Base-by-base conservation (phyloP, 92 coral and sea anemone species). In the Paragorgia papillata region DNA sequence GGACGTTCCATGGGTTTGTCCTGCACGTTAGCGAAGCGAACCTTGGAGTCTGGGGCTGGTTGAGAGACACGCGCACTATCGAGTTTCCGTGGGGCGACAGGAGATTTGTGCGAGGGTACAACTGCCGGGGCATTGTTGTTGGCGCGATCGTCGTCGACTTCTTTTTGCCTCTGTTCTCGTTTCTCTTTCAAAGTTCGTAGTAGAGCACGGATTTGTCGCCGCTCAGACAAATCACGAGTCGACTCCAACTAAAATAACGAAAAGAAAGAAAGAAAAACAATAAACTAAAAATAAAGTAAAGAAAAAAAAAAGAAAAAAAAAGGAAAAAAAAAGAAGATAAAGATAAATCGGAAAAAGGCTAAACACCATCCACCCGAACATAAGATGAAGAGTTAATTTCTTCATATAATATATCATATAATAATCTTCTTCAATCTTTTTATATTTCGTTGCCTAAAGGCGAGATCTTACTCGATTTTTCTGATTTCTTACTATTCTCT, bases 201-300 rank as follows among this genome's bases (percentile, higher is more conserved):
- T 28, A 91, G 91, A 37, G 89, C 93, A 22, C 99, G 88, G 29
- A 95, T 76, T 67, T 90, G 89, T 30, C 99, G 88, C 81, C 99
- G 82, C 39, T 95, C 99, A 55, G 90, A 89, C 40, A 95, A 90
- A 32, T 86, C 75, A 48, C 90, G 89, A 13, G 99, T 88, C 15
- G 84, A 79, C 50, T 95, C 99, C 84, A 95, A 82, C 99, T 95
- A 82, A 58, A 75, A 80, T 30, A 31, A 78, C 12, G 57, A 35
- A 34, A 58, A 56, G 26, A 10, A 9, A 77, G 41, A 18, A 34
- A 64, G 43, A 37, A 15, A 37, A 46, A 46, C 12, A 46, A 46
- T 9, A 2, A 46, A 46, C 2, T 46, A 46, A 15, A 15, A 46
- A 46, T 7, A 46, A 12, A 37, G 43, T 37, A 37, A 37, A 37